Evolutionary conservation across 1,140 invertebrate genomes (phyloP).

Genomic region (Drosophila ercepeae): DNA sequence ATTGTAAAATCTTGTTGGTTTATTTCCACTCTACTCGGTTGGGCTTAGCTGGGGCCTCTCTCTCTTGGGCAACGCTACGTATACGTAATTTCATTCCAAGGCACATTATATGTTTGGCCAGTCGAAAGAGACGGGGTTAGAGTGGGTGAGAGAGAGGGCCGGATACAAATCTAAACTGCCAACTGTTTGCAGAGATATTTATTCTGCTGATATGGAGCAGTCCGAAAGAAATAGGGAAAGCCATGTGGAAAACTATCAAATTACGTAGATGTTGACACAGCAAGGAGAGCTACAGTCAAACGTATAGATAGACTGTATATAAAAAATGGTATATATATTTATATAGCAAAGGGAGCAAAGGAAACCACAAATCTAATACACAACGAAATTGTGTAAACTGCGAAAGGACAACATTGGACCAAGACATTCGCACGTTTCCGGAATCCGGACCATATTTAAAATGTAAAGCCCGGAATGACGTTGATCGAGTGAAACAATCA

Average conservation of each 20-base stretch:
- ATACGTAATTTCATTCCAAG: conserved; percentile 68
- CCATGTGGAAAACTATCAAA: conserved; percentile 76
- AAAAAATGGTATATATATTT: not conserved
- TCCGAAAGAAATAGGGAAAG: conserved; percentile 43
- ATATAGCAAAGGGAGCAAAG: conserved; percentile 13
- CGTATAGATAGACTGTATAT: too few species aligned
- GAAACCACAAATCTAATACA: conserved; percentile 45
- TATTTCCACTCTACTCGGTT: conserved; percentile 12
- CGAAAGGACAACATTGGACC: conserved; percentile 14
- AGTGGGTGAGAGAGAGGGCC: not conserved
- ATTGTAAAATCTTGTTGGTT: conserved; percentile 40
- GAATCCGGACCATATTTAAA: conserved; percentile 63
- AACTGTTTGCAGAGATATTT: conserved; percentile 54
- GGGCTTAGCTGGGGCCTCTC: conserved; percentile 2
- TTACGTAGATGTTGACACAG: conserved; percentile 69
- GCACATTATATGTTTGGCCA: conserved; percentile 62
- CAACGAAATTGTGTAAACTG: conserved; percentile 50
- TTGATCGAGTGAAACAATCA: conserved; percentile 45
- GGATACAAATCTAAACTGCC: conserved; percentile 49
- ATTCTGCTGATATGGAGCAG: conserved; percentile 53
- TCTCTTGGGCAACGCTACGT: conserved; percentile 43
- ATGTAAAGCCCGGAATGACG: conserved; percentile 48
- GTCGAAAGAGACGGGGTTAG: conserved; percentile 8
- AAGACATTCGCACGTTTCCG: conserved; percentile 9
- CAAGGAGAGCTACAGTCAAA: not conserved